A percentile compares a stretch with the other conserved stretches of the same genome.
Evolutionary conservation across 2,888 invertebrate species (phyloP).

Genomic region (Acanthosepion pharaonis): DNA sequence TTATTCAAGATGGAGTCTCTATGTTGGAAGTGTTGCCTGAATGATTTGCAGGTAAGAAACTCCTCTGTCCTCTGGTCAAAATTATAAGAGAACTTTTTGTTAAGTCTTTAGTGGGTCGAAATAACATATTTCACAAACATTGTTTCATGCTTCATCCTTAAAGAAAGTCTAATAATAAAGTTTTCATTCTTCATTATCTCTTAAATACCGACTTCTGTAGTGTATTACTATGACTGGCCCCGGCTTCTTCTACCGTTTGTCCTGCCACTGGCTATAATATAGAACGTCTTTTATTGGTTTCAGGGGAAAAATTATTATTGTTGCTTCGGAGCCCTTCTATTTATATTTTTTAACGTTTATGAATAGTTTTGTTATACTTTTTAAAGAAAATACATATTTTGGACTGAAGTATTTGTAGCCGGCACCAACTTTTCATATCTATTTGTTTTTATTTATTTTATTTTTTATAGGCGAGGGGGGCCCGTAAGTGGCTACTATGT

Average conservation of each 20-base stretch:
- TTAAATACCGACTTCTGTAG: not conserved
- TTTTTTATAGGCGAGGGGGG: not conserved
- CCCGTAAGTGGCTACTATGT: not conserved
- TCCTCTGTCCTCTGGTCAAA: conserved; percentile 35
- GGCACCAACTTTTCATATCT: not conserved
- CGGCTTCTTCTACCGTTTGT: not conserved
- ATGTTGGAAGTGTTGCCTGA: not conserved
- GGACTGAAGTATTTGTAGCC: not conserved
- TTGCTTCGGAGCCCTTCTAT: not conserved
- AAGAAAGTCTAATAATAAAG: not conserved
- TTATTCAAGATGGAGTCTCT: conserved; percentile 43
- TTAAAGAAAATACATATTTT: not conserved
- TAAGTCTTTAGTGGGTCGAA: not conserved
- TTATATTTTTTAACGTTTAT: not conserved
- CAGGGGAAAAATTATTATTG: not conserved
- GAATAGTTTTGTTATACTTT: not conserved
- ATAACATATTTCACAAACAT: not conserved
- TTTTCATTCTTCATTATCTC: not conserved
- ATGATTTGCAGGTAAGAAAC: conserved; percentile 41
- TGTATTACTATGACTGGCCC: not conserved
- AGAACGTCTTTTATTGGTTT: conserved; percentile 25
- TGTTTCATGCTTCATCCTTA: not conserved
- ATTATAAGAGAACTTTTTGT: not conserved
- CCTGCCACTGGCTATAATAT: not conserved
- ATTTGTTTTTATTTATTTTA: not conserved